Evolutionary conservation across 2,888 invertebrate species (phyloP).

Genomic region (Venusia cambrica): DNA sequence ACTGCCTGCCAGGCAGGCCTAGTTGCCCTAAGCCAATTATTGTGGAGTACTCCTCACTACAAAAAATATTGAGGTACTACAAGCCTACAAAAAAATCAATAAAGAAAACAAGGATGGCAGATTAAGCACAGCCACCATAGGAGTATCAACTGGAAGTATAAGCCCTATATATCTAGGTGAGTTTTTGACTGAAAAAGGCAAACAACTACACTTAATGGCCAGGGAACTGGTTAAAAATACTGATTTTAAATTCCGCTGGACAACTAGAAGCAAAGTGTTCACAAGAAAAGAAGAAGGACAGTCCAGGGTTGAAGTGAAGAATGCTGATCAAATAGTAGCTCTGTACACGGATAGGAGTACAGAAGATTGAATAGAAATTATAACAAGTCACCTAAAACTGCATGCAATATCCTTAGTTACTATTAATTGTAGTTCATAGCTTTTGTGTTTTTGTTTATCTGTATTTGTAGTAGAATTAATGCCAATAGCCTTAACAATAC

Average conservation of each 20-base stretch:
- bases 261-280: background rate
- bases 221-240: background rate
- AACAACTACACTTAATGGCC: background rate
- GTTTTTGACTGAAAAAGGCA: background rate
- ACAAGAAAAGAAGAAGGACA: constrained; percentile 1
- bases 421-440: no score
- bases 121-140: background rate
- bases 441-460: no score
- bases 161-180: background rate
- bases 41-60: background rate
- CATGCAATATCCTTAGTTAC: no score
- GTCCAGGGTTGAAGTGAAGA: background rate
- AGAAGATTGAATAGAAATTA: no score
- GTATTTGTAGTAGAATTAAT: no score
- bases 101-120: background rate
- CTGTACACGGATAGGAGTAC: no score
- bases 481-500: no score
- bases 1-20: no score
- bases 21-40: background rate
- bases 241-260: constrained; percentile 1
- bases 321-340: background rate
- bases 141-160: background rate
- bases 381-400: no score
- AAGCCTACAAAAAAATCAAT: constrained; percentile 1
- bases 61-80: background rate